Evolutionary conservation across 92 coral and sea anemone genomes (phyloP).

Genomic region (Actinostola sp.): DNA sequence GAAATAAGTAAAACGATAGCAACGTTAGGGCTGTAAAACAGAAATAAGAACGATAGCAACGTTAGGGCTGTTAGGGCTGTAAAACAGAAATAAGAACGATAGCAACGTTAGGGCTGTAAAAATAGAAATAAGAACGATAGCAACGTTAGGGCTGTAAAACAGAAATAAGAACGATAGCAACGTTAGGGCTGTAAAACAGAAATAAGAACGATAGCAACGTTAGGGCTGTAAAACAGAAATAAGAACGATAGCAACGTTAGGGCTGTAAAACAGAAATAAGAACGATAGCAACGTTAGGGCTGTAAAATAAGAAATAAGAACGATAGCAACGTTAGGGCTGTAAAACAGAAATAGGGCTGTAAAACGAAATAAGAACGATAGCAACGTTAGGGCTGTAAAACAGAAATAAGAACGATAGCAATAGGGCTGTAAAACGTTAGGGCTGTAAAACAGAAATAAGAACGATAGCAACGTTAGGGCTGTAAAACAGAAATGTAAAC

Average conservation of each 20-base stretch:
- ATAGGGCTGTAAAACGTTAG: too few species aligned
- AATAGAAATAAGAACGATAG: slow-evolving; percentile 48
- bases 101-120: slow-evolving; percentile 60
- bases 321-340: slow-evolving; percentile 68
- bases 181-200: slow-evolving; percentile 48
- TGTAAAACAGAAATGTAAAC: slow-evolving; percentile 2
- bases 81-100: slow-evolving; percentile 45
- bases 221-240: slow-evolving; percentile 38
- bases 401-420: slow-evolving; percentile 55
- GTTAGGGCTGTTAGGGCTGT: slow-evolving; percentile 70
- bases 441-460: slow-evolving; percentile 34
- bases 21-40: slow-evolving; percentile 55
- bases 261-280: slow-evolving; percentile 34
- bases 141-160: slow-evolving; percentile 55
- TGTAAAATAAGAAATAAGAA: slow-evolving; percentile 36
- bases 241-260: slow-evolving; percentile 69
- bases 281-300: slow-evolving; percentile 72
- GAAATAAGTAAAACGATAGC: slow-evolving; percentile 81
- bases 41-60: slow-evolving; percentile 55
- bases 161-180: slow-evolving; percentile 56
- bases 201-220: slow-evolving; percentile 63
- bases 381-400: slow-evolving; percentile 56
- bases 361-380: slow-evolving; percentile 64
- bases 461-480: slow-evolving; percentile 72
- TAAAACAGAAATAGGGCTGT: background rate